These are phyloP conservation scores for Phlogophora meticulosa DNA, from an alignment of 2,888 invertebrate species.

Conservation along the genomic window DNA sequence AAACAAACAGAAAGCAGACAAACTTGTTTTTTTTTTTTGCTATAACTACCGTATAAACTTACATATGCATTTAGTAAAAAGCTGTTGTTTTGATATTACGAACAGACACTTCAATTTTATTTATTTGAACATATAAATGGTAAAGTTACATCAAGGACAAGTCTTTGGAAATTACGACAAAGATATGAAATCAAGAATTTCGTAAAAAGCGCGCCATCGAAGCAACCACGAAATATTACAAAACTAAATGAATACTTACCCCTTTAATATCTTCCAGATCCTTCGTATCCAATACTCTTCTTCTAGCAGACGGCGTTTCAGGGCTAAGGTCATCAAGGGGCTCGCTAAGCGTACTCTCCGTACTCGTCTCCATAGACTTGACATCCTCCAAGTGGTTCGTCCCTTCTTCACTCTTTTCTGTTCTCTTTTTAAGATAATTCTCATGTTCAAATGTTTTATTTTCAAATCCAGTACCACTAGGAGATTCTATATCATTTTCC, in stretches of 20 bases:
- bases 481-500: conserved; percentile 87
- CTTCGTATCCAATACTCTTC: conserved; percentile 79
- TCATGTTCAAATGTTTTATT: conserved; percentile 89
- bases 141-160: neutral
- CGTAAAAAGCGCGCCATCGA: conserved; percentile 26
- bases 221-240: conserved; percentile 44
- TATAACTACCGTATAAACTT: too few species aligned
- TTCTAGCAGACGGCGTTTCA: conserved; percentile 82
- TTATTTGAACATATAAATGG: too few species aligned
- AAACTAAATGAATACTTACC: conserved; percentile 80
- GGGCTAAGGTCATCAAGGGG: conserved; percentile 84
- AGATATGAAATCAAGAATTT: neutral
- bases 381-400: conserved; percentile 76
- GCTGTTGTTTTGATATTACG: too few species aligned
- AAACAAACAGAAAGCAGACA: too few species aligned
- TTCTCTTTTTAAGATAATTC: conserved; percentile 86
- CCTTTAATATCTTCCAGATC: conserved; percentile 83
- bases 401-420: conserved; percentile 80
- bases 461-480: conserved; percentile 88
- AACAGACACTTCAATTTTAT: too few species aligned
- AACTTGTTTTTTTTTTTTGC: too few species aligned
- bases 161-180: neutral
- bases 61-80: too few species aligned
- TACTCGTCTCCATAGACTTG: conserved; percentile 88
- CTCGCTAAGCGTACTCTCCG: conserved; percentile 87